These are phyloP conservation scores for Myripristis jacobus DNA, from an alignment of 2,797 vertebrate genomes.

Conservation along the genomic window DNA sequence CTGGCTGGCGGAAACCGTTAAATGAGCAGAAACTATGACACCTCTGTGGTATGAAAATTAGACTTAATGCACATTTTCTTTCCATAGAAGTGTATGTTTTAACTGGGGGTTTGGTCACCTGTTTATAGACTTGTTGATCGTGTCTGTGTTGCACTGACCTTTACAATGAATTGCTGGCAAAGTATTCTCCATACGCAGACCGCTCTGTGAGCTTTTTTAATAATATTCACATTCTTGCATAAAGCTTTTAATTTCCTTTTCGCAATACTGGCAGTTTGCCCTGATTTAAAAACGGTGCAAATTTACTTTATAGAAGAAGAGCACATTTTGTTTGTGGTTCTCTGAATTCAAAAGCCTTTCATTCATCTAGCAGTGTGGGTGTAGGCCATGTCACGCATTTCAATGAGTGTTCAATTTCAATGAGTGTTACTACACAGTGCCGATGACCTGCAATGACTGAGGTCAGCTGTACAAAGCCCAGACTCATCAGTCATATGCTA, in stretches of 20 bases:
- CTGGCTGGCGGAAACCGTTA: slow-evolving; percentile 73
- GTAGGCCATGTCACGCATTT: too few species aligned
- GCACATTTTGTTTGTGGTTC: too few species aligned
- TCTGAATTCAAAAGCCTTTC: too few species aligned
- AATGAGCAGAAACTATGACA: slow-evolving; percentile 79
- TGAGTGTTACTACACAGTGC: too few species aligned
- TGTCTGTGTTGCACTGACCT: slow-evolving; percentile 34
- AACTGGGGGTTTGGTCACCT: slow-evolving; percentile 53
- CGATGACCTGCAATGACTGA: neutral
- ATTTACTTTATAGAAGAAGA: too few species aligned
- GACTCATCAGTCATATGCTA: too few species aligned
- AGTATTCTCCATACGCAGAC: neutral
- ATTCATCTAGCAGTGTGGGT: too few species aligned
- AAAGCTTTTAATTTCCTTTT: slow-evolving; percentile 14
- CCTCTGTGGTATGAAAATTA: slow-evolving; percentile 67
- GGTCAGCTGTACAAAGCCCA: slow-evolving; percentile 13
- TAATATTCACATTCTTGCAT: slow-evolving; percentile 12
- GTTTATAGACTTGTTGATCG: slow-evolving; percentile 56
- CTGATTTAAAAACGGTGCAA: too few species aligned
- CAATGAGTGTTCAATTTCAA: too few species aligned
- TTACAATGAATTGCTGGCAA: slow-evolving; percentile 34
- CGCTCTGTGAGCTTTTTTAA: slow-evolving; percentile 23
- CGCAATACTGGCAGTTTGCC: neutral
- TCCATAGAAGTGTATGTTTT: slow-evolving; percentile 58
- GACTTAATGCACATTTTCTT: slow-evolving; percentile 62